Evolutionary conservation across 2,113 vertebrate genomes (phyloP).

Genomic region (Perca schrenkii): DNA sequence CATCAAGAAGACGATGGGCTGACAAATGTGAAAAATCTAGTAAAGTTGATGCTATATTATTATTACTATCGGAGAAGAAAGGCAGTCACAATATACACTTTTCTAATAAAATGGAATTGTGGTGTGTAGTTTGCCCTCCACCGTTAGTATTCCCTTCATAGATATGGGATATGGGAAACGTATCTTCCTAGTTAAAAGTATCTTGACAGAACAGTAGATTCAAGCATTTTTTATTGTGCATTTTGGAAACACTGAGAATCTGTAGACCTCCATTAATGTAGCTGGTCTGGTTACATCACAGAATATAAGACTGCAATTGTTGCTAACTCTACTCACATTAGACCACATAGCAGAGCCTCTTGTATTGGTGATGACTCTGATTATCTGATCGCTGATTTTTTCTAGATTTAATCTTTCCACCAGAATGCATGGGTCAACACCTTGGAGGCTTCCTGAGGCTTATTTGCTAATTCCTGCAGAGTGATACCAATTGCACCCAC

Average conservation of each 20-base stretch:
- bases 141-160: not conserved
- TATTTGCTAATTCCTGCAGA: conserved; percentile 22
- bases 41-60: not conserved
- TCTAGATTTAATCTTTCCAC: conserved; percentile 11
- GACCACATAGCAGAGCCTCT: not conserved
- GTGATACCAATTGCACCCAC: conserved; percentile 10
- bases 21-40: not conserved
- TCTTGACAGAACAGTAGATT: not conserved
- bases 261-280: not conserved
- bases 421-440: conserved; percentile 30
- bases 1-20: not conserved
- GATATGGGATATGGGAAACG: too few species aligned
- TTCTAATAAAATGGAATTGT: not conserved
- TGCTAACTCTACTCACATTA: not conserved
- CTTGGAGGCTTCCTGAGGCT: not conserved
- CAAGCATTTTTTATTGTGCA: not conserved
- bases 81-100: not conserved
- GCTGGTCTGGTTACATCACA: not conserved
- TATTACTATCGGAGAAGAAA: not conserved
- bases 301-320: not conserved
- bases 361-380: not conserved
- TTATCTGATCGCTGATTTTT: conserved; percentile 1
- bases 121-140: not conserved
- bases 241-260: not conserved
- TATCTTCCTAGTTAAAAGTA: not conserved